Evolutionary conservation across 2,113 vertebrate species (phyloP).

Genomic region (Crotophaga sulcirostris): DNA sequence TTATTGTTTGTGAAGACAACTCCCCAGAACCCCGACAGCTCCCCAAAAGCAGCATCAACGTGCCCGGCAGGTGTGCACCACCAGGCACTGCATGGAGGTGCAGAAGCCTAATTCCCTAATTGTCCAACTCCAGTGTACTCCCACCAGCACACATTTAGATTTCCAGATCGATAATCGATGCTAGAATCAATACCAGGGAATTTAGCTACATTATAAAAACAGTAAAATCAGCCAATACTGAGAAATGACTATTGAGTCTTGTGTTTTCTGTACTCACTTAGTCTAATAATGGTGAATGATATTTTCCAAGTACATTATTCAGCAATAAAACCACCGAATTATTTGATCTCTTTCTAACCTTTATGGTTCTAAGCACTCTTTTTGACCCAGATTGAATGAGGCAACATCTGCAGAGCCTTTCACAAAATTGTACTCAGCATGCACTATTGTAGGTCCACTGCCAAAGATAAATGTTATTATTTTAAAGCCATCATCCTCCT

Average conservation of each 20-base stretch:
- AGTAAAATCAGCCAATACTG: slow-evolving; percentile 65
- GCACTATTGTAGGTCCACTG: slow-evolving; percentile 41
- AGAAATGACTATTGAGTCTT: slow-evolving; percentile 71
- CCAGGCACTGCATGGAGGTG: neutral
- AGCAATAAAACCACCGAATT: slow-evolving; percentile 68
- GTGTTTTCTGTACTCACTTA: slow-evolving; percentile 65
- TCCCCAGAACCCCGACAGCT: neutral
- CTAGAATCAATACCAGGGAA: slow-evolving; percentile 70
- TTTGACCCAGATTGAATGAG: slow-evolving; percentile 69
- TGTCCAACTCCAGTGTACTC: neutral
- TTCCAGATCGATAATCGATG: slow-evolving; percentile 65
- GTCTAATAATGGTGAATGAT: slow-evolving; percentile 62
- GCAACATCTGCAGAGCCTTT: slow-evolving; percentile 71
- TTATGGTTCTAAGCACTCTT: slow-evolving; percentile 64
- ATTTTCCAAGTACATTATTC: slow-evolving; percentile 72
- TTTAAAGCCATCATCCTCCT: slow-evolving; percentile 69
- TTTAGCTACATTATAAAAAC: slow-evolving; percentile 69
- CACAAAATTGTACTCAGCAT: slow-evolving; percentile 51
- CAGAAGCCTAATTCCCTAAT: neutral
- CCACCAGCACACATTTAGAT: slow-evolving; percentile 57
- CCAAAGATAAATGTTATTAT: slow-evolving; percentile 72
- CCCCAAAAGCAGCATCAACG: neutral
- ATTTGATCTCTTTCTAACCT: slow-evolving; percentile 68
- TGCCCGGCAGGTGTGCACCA: neutral
- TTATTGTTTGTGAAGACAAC: neutral